A percentile compares a stretch with the other conserved stretches of the same genome.
phyloP scores from a whole-genome alignment of 2,113 vertebrate genomes.

The Notarius quadriscutis region DNA sequence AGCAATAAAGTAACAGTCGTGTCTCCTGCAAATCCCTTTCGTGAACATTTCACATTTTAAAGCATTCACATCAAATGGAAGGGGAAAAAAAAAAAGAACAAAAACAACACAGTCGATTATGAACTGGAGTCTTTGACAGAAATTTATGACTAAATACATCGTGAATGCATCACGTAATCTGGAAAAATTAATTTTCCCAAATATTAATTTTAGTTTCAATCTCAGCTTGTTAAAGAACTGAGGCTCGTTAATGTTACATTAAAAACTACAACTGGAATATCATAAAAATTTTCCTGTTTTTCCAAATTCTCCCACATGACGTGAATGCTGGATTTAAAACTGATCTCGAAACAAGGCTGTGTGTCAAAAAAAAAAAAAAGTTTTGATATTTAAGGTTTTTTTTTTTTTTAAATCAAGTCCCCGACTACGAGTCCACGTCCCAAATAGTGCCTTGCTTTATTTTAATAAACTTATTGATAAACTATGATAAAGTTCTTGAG shows the following conservation, averaged over 20 bases:
- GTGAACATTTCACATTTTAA: constrained; percentile 5
- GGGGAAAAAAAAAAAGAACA: neutral
- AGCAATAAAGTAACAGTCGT: constrained; percentile 12
- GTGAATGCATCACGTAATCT: neutral
- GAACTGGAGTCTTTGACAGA: neutral
- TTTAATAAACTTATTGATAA: constrained; percentile 17
- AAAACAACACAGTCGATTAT: neutral
- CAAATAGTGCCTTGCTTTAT: constrained; percentile 36
- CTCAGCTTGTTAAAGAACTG: neutral
- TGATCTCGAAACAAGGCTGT: constrained; percentile 15
- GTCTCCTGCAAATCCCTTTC: constrained; percentile 3
- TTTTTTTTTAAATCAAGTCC: constrained; percentile 18
- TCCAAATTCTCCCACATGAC: neutral
- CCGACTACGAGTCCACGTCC: neutral
- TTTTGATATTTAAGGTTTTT: constrained; percentile 4
- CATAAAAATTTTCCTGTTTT: neutral
- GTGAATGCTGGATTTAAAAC: neutral
- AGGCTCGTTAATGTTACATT: neutral
- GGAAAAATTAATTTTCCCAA: neutral
- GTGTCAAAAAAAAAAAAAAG: neutral
- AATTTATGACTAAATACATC: neutral
- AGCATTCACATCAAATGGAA: neutral
- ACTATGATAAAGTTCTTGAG: neutral
- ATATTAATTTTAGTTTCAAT: too few species aligned
- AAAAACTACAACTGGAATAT: neutral